These are phyloP conservation scores for Actias luna DNA, from an alignment of 2,888 invertebrate species.

Conservation along the genomic window DNA sequence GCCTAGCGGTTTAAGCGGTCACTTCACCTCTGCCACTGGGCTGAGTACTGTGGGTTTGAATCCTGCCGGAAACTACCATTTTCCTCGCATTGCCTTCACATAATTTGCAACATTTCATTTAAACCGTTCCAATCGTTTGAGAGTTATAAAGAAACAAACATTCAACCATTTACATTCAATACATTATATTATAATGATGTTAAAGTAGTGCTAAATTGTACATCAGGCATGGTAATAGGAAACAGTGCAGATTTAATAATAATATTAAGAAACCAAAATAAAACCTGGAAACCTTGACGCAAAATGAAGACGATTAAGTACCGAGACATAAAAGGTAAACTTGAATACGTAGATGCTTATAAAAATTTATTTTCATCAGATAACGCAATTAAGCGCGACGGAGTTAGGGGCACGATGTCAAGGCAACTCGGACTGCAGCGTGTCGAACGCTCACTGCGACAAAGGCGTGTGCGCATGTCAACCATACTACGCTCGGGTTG, in stretches of 20 bases:
- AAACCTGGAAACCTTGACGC: neutral
- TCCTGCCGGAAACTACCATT: no score
- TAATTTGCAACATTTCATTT: no score
- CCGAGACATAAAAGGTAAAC: neutral
- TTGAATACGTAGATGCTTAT: neutral
- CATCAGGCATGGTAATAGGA: no score
- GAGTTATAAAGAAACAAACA: no score
- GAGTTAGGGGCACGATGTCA: constrained; percentile 84
- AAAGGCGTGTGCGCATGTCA: constrained; percentile 90
- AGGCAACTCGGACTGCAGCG: constrained; percentile 84
- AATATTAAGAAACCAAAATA: neutral
- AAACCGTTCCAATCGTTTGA: no score
- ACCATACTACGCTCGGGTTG: constrained; percentile 90
- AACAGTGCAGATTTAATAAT: neutral
- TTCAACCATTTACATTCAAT: no score
- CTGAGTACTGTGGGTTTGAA: no score
- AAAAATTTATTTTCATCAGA: constrained; percentile 44
- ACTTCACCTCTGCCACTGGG: no score
- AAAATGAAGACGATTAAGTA: neutral
- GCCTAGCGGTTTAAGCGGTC: no score
- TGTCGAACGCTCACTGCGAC: constrained; percentile 84
- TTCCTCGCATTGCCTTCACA: no score
- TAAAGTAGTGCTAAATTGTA: no score
- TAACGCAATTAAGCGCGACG: constrained; percentile 47
- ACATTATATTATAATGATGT: no score